Percentiles rank a stretch among this genome's conserved stretches.
Conservation (phyloP, 1,140 invertebrate genomes). For the Pararge aegeria region DNA sequence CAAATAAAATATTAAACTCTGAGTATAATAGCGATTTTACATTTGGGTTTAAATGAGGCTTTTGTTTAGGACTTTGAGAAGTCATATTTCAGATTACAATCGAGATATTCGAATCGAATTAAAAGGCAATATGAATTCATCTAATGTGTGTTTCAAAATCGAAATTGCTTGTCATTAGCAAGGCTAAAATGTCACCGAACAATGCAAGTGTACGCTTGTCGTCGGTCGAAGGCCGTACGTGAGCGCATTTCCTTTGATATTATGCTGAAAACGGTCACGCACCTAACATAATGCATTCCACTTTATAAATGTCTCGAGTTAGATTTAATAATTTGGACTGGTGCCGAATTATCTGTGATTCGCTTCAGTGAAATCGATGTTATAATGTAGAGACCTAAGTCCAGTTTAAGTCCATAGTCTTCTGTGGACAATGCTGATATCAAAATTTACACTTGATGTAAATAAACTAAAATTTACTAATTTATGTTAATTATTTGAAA, state of each 20-base stretch:
- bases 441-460: too few species aligned
- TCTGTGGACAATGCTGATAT: too few species aligned
- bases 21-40: too few species aligned
- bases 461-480: too few species aligned
- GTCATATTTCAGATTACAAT: constrained; percentile 25
- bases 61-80: neutral
- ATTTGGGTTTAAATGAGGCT: neutral
- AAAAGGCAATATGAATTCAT: constrained; percentile 63
- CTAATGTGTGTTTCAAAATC: constrained; percentile 72
- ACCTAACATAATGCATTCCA: constrained; percentile 26
- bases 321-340: constrained; percentile 3
- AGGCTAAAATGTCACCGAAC: constrained; percentile 77
- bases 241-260: constrained; percentile 69
- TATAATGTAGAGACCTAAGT: neutral
- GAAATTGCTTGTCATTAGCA: constrained; percentile 77
- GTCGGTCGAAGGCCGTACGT: constrained; percentile 71
- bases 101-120: constrained; percentile 54
- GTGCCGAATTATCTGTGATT: neutral
- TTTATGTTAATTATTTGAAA: too few species aligned
- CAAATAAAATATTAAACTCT: too few species aligned
- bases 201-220: constrained; percentile 60
- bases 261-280: constrained; percentile 56
- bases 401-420: too few species aligned
- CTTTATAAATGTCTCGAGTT: constrained; percentile 5
- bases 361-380: neutral